Evolutionary conservation across 1,140 invertebrate genomes (phyloP).

Genomic region (Bombus soroeensis): DNA sequence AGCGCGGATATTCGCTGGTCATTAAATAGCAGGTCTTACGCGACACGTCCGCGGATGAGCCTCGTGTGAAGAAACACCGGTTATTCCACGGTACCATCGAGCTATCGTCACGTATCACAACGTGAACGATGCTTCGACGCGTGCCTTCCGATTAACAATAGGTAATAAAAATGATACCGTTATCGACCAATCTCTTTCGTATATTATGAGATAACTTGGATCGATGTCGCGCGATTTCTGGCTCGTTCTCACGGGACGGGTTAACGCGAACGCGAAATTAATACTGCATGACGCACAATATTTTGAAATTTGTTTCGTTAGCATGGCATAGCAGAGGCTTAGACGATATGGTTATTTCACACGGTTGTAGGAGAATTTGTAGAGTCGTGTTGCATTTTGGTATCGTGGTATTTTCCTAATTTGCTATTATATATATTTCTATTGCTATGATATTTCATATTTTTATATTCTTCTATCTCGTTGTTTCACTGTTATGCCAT

Average conservation of each 20-base stretch:
- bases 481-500: too few species aligned
- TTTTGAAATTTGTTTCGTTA: neutral
- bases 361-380: too few species aligned
- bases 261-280: neutral
- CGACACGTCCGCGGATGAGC: slow-evolving; percentile 30
- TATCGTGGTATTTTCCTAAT: too few species aligned
- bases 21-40: slow-evolving; percentile 5
- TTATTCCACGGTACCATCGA: neutral
- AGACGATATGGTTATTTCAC: too few species aligned
- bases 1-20: neutral
- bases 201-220: slow-evolving; percentile 3
- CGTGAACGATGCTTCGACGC: neutral
- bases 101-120: slow-evolving; percentile 41
- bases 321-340: too few species aligned
- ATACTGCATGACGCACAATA: too few species aligned
- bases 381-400: too few species aligned
- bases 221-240: neutral
- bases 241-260: slow-evolving; percentile 2
- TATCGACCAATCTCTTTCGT: neutral
- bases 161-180: slow-evolving; percentile 18
- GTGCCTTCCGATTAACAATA: neutral
- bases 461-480: too few species aligned
- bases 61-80: slow-evolving; percentile 46
- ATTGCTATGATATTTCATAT: too few species aligned
- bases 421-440: too few species aligned